Evolutionary conservation across 2,888 invertebrate species (phyloP), one percentile per base, ranked within the genome.

Genomic region (Idaea straminata): DNA sequence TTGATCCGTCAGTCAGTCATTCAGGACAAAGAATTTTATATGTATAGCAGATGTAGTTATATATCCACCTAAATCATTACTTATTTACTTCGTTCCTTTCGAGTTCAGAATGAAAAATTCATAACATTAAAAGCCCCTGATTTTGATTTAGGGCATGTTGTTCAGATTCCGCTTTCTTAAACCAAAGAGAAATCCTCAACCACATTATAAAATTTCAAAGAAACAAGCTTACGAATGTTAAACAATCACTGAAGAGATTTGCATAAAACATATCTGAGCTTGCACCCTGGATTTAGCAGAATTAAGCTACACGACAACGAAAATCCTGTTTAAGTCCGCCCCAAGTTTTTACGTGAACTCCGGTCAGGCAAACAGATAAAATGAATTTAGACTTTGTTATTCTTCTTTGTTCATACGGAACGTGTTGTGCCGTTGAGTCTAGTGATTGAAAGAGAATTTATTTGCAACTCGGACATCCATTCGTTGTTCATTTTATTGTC

Each of bases 151-250:
- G 47, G 13, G 6, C 47, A 47, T 47, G 47, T 47, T 47, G 25
- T 47, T 47, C 47, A 47, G 10, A 47, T 47, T 47, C 47, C 47
- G 13, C 7, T 47, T 35, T 15, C 47, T 5, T 47, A 47, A 47
- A 47, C 47, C 47, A 47, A 47, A 47, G 47, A 7, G 47, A 47
- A 47, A 13, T 13, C 47, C 15, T 59, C 63, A 5, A 36, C 59
- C 59, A 36, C 35, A 38, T 36, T 36, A 57, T 58, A 62, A 61
- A 61, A 63, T 63, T 66, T 57, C n/a, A 61, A 6, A 47, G 63
- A 63, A 58, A 57, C 36, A 59, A 60, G 58, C 35, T n/a, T 64
- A 61, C 59, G 59, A 59, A 47, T 59, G 65, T 57, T 35, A 15
- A 47, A 47, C 47, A 34, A n/a, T 35, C 35, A 35, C 35, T 61